Evolutionary conservation across 1,140 invertebrate species (phyloP), one percentile per base, ranked within the genome.

Genomic region (Lanistes nyassanus): DNA sequence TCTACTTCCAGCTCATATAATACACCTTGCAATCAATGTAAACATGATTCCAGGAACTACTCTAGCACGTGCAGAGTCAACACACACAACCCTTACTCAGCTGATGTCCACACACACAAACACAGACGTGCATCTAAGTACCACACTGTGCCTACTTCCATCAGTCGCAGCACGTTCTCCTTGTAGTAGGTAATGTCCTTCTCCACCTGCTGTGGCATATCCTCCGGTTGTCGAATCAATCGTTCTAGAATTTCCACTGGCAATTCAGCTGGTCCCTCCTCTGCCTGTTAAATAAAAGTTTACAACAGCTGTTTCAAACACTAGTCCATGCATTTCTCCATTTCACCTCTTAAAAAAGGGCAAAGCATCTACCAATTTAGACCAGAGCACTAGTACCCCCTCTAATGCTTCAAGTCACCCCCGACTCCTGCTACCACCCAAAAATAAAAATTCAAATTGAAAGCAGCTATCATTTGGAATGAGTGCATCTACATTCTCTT

Each of bases 141-240:
- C 26, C 31, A 29, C 11, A 65, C 62, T 72, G 51, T 72, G 55
- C 26, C 58, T 68, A 87, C 87, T 81, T 89, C 88, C 7, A 89
- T 64, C 7, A 88, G 81, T n/a, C 85, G 66, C 16, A 89, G 80
- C 73, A 87, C 80, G 56, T 85, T 85, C 51, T 76, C 81, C 68
- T 88, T 88, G 78, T 83, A 89, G 51, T 82, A 82, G 68, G 77
- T 71, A 39, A 89, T 81, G 55, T 85, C 82, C 31, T 85, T 79
- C 53, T 80, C 78, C 36, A 87, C 86, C 67, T 85, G 80, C 23
- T 80, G 62, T 31, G 75, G 76, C 62, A 88, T 68, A 77, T 89
- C 88, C 70, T 89, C 88, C 23, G 88, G 88, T 53, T 87, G 72
- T 42, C 70, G 76, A n/a, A 89, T 79, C 37, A 89, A 73, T 26